Evolutionary conservation across 2,113 vertebrate species (phyloP).

Genomic region (Coracopsis vasa): DNA sequence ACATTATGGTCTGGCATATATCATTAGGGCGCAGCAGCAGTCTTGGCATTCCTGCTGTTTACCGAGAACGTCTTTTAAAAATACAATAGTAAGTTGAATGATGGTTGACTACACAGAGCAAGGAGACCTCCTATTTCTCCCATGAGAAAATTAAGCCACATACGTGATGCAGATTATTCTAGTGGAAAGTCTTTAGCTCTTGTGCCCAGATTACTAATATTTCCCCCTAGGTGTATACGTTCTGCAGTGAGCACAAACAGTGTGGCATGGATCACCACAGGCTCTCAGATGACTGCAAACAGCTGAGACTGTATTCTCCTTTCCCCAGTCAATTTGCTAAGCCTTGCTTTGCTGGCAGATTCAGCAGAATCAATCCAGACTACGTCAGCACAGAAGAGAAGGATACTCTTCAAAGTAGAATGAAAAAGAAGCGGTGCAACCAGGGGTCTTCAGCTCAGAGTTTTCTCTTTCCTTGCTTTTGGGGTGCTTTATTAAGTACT

Average conservation of each 20-base stretch:
- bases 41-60: background rate
- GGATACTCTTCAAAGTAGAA: background rate
- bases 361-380: background rate
- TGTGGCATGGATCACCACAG: background rate
- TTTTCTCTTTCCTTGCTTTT: background rate
- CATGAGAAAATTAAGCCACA: slow-evolving; percentile 19
- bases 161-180: slow-evolving; percentile 23
- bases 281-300: background rate
- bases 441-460: background rate
- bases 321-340: background rate
- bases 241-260: background rate
- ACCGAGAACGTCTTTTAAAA: background rate
- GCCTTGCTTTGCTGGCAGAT: background rate
- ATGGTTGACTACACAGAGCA: background rate
- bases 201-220: background rate
- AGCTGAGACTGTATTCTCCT: slow-evolving; percentile 7
- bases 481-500: background rate
- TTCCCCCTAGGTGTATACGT: slow-evolving; percentile 11
- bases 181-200: background rate
- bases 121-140: background rate
- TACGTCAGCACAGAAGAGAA: background rate
- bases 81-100: background rate
- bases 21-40: background rate
- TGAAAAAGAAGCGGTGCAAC: background rate
- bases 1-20: background rate